Percentiles rank a stretch among this genome's conserved stretches.
phyloP scores from a whole-genome alignment of 2,797 vertebrate species.

The Gallinago nigripennis region DNA sequence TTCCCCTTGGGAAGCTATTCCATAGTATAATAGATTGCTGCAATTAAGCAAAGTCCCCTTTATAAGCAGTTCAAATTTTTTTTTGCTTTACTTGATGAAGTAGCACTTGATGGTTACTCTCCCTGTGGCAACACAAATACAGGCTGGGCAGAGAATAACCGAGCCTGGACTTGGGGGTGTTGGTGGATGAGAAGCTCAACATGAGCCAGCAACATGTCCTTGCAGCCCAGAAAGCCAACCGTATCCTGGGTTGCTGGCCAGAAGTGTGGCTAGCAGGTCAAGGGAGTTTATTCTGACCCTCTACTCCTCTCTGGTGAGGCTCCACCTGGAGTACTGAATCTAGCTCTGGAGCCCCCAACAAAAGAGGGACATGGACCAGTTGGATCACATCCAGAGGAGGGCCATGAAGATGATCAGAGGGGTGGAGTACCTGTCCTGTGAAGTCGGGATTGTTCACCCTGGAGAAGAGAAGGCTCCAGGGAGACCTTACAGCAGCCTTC shows the following conservation, averaged over 20 bases:
- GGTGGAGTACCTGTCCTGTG: not conserved
- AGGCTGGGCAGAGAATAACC: not conserved
- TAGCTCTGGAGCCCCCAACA: not conserved
- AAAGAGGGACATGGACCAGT: not conserved
- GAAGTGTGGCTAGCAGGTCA: not conserved
- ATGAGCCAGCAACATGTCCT: not conserved
- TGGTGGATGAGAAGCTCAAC: not conserved
- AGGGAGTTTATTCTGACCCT: not conserved
- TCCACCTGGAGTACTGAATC: not conserved
- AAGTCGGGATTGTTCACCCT: not conserved
- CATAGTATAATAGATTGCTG: not conserved
- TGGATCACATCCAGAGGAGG: not conserved
- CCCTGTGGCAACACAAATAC: not conserved
- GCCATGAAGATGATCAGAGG: not conserved
- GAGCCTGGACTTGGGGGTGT: not conserved
- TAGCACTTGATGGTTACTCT: not conserved
- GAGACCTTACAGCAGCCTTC: too few species aligned
- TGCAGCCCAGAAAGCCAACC: not conserved
- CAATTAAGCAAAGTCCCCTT: constrained; percentile 18
- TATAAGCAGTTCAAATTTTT: not conserved
- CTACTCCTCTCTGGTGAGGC: not conserved
- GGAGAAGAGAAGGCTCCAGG: not conserved
- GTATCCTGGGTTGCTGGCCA: not conserved
- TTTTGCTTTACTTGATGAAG: not conserved
- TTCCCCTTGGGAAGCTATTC: not conserved